Percentiles rank a stretch among this genome's conserved stretches.
These are phyloP conservation scores for Dasypolia templi DNA, from an alignment of 2,888 invertebrate genomes.

Conservation along the genomic window DNA sequence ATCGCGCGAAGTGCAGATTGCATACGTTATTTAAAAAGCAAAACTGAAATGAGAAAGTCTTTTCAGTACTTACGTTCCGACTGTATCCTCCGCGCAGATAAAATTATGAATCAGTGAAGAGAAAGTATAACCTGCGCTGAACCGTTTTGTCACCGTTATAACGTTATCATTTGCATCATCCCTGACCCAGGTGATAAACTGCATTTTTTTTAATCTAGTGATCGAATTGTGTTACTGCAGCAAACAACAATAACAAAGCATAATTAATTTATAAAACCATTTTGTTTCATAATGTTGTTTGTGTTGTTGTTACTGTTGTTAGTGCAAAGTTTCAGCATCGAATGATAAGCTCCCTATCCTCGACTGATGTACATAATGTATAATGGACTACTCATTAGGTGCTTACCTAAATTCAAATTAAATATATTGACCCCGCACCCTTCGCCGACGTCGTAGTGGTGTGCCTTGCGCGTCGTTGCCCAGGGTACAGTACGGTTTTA, in stretches of 20 bases:
- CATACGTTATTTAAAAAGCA: constrained; percentile 50
- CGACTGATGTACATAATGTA: background rate
- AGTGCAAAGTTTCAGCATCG: constrained; percentile 7
- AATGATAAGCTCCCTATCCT: constrained; percentile 7
- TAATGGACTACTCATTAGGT: background rate
- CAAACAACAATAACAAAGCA: background rate
- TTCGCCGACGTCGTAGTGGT: no score
- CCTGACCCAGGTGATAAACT: background rate
- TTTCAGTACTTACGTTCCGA: constrained; percentile 54
- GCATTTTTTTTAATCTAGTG: background rate
- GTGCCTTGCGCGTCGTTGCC: no score
- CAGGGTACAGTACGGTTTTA: no score
- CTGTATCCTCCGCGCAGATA: constrained; percentile 56
- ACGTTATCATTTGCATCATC: constrained; percentile 50
- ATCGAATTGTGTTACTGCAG: background rate
- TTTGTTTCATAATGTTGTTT: background rate
- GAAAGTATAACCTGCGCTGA: constrained; percentile 67
- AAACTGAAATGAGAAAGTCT: constrained; percentile 66
- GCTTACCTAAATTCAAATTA: constrained; percentile 4
- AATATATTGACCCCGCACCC: no score
- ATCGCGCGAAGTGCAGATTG: constrained; percentile 13
- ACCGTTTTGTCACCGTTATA: constrained; percentile 60
- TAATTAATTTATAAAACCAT: constrained; percentile 8
- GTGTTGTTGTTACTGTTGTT: background rate
- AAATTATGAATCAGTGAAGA: constrained; percentile 66